Percentiles rank a stretch among this genome's conserved stretches.
Evolutionary conservation across 2,797 vertebrate genomes (phyloP).

Genomic region (Urosaurus nigricauda): DNA sequence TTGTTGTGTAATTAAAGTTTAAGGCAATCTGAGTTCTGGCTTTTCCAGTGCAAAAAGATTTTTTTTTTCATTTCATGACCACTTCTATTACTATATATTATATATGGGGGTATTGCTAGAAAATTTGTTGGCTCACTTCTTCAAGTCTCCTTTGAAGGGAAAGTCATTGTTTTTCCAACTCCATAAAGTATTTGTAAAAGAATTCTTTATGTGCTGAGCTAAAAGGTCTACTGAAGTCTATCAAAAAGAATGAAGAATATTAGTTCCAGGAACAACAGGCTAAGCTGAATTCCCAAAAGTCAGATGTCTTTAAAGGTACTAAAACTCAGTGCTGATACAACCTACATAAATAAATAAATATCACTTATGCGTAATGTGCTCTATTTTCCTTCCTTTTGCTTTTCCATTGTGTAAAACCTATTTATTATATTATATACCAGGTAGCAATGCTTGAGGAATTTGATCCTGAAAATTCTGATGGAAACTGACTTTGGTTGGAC

Average conservation of each 20-base stretch:
- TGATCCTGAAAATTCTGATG: too few relatives aligned
- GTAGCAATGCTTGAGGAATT: too few relatives aligned
- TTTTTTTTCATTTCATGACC: slow-evolving; percentile 14
- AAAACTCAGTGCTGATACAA: not conserved
- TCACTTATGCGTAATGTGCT: slow-evolving; percentile 4
- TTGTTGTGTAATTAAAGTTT: not conserved
- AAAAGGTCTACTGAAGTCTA: slow-evolving; percentile 8
- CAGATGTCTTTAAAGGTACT: fast-evolving
- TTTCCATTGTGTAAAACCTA: not conserved
- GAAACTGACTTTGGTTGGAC: too few relatives aligned
- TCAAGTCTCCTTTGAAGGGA: slow-evolving; percentile 9
- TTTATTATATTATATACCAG: not conserved
- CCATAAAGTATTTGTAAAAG: slow-evolving; percentile 20
- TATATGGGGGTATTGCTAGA: slow-evolving; percentile 34
- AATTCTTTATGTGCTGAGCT: not conserved
- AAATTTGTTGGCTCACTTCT: slow-evolving; percentile 1
- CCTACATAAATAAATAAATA: not conserved
- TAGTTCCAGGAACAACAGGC: not conserved
- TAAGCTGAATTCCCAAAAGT: not conserved
- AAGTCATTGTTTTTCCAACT: slow-evolving; percentile 14
- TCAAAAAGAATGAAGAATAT: slow-evolving; percentile 16
- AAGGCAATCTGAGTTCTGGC: slow-evolving; percentile 39
- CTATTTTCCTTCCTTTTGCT: slow-evolving; percentile 22
- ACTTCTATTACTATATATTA: slow-evolving; percentile 20
- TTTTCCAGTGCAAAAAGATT: slow-evolving; percentile 56